Base-by-base conservation (phyloP, 1,140 invertebrate genomes). In the Adelges cooleyi region DNA sequence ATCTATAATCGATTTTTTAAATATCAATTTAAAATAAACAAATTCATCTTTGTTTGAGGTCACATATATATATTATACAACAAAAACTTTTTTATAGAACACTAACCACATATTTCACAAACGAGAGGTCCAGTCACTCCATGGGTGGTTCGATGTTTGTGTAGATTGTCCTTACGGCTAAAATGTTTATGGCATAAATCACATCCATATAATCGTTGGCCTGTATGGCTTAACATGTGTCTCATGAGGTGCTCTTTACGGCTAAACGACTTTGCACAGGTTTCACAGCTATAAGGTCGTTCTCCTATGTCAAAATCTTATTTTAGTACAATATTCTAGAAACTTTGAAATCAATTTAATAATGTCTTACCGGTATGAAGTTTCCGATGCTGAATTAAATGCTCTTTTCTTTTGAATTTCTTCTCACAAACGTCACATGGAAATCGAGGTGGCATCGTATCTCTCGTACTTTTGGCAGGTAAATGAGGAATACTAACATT, bases 101-200 rank as follows among this genome's bases (percentile, higher is more conserved):
- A n/a, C 65, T 85, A 86, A 52, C 86, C 84, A 71, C 85, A 83
- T 44, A 82, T 79, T 56, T 84, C 81, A 74, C 87, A 89, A 11
- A 80, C 81, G 72, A 81, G 87, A 9, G 84, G 83, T 0, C 81
- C 80, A 9, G 80, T 77, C 33, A 83, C 81, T 40, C 81, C 84
- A 74, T 87, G 83, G 3, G 80, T 79, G 72, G 79, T 80, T 59
- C 80, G 77, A 72, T 90, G 87, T 68, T 87, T 86, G 59, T 84
- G 81, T 0, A 89, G 73, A 71, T 87, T 88, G 69, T 87, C 85
- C 70, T 87, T 87, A 1, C 86, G 79, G 0, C 84, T 85, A 68
- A 90, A 90, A 49, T 81, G 80, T 70, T 89, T 89, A 3, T 81
- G 80, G 73, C 88, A 90, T 6, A 87, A 76, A 42, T 87, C 84